Percentiles rank a stretch among this genome's conserved stretches.
Evolutionary conservation across 2,888 invertebrate species (phyloP).

Genomic region (Napeogenes sylphis): DNA sequence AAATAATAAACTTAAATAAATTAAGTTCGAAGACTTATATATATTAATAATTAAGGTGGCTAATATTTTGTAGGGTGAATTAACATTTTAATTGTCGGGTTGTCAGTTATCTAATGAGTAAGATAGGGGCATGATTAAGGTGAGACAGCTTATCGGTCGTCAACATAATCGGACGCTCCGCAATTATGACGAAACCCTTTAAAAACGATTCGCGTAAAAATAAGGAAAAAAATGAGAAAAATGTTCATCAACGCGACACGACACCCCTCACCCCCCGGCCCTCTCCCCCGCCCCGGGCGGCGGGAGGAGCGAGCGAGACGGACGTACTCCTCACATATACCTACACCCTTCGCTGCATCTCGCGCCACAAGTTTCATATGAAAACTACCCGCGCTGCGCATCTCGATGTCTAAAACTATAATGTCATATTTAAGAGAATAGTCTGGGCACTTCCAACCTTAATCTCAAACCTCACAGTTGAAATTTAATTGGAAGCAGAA

Average conservation of each 20-base stretch:
- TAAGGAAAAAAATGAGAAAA: conserved; percentile 76
- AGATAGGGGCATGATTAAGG: conserved; percentile 17
- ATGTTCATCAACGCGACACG: conserved; percentile 78
- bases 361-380: conserved; percentile 72
- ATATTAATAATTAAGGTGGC: background rate
- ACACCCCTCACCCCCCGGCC: conserved; percentile 48
- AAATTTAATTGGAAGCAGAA: conserved; percentile 13
- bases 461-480: conserved; percentile 14
- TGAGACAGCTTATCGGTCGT: conserved; percentile 54
- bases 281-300: conserved; percentile 59
- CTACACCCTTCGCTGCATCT: conserved; percentile 62
- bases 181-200: conserved; percentile 78
- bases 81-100: conserved; percentile 5
- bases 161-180: conserved; percentile 70
- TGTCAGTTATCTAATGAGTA: conserved; percentile 15
- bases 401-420: conserved; percentile 32
- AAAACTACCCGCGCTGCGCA: conserved; percentile 76
- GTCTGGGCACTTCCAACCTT: conserved; percentile 30
- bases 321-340: conserved; percentile 41
- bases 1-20: too few relatives aligned
- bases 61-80: background rate
- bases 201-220: conserved; percentile 77
- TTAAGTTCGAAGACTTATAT: too few relatives aligned
- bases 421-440: conserved; percentile 35
- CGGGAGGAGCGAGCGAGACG: conserved; percentile 62